Evolutionary conservation across 2,113 vertebrate genomes (phyloP), one percentile per base, ranked within the genome.

Genomic region (Synodontis membranacea): DNA sequence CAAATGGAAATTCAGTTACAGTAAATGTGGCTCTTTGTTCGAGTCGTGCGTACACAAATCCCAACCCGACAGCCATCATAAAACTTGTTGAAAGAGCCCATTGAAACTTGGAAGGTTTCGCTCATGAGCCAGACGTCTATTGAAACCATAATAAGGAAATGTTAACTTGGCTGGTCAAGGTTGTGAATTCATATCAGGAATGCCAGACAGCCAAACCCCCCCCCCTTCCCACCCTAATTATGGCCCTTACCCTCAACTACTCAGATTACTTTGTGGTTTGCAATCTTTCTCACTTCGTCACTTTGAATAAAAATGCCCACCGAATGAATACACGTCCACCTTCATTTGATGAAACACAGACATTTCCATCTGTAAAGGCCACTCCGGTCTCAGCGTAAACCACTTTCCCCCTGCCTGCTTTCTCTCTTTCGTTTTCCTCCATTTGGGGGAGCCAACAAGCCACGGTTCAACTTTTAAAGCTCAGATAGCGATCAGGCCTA

Each of bases 391-490:
- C 75, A 37, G 60, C 9, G 11, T 82, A 14, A n/a, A n/a, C n/a
- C n/a, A 37, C n/a, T 58, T 25, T 8, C 15, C 28, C 7, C 1
- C 58, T 83, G n/a, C 19, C 34, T 54, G n/a, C n/a, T 60, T 62
- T 4, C 1, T 70, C 21, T 39, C 80, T 52, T 78, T 80, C 34
- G 15, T 42, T 44, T 54, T 44, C 5, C 4, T 86, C 79, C 79
- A 84, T 84, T 74, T 85, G 88, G 89, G 86, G 90, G 90, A 86
- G 79, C 86, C 84, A 86, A 37, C 42, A 82, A 91, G 87, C 85
- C 66, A 64, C 28, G 60, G 34, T 79, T 70, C n/a, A 79, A 58
- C 21, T 54, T 9, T 17, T 37, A 31, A 23, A 70, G 78, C 84
- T 84, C n/a, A 70, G 70, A 62, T 9, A 56, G 56, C 79, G 28